phyloP scores from a whole-genome alignment of 2,888 invertebrate species.

The Eilema griseolum region DNA sequence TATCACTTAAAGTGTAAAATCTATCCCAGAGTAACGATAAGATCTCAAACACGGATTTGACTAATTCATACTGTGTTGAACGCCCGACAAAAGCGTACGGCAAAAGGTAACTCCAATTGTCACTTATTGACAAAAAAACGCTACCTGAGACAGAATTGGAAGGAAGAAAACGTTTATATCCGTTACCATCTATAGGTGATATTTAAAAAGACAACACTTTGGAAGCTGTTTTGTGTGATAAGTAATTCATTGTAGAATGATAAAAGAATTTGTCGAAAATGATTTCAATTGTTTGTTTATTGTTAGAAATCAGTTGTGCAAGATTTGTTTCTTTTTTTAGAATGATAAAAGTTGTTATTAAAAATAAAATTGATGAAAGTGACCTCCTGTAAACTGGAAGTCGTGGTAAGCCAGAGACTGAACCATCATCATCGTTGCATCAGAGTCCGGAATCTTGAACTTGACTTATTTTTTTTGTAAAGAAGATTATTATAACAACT shows the following conservation, averaged over 20 bases:
- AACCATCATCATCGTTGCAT: too few relatives aligned
- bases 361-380: neutral
- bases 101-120: slow-evolving; percentile 26
- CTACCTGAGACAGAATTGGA: slow-evolving; percentile 38
- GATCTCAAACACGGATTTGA: slow-evolving; percentile 31
- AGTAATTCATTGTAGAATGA: neutral
- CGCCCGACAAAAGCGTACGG: slow-evolving; percentile 5
- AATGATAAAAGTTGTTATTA: neutral
- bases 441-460: too few relatives aligned
- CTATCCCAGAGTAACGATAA: slow-evolving; percentile 35
- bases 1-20: slow-evolving; percentile 37
- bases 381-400: neutral
- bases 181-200: neutral
- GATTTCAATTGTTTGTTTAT: neutral
- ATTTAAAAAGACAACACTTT: neutral
- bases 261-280: neutral
- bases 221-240: neutral
- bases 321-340: neutral
- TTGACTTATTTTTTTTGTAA: too few relatives aligned
- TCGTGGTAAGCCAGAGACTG: too few relatives aligned
- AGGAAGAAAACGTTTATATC: slow-evolving; percentile 14
- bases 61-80: slow-evolving; percentile 35
- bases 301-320: neutral
- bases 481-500: too few relatives aligned
- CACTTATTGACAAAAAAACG: slow-evolving; percentile 32